Base-by-base conservation (phyloP, 2,113 vertebrate genomes). In the Shinisaurus crocodilurus region DNA sequence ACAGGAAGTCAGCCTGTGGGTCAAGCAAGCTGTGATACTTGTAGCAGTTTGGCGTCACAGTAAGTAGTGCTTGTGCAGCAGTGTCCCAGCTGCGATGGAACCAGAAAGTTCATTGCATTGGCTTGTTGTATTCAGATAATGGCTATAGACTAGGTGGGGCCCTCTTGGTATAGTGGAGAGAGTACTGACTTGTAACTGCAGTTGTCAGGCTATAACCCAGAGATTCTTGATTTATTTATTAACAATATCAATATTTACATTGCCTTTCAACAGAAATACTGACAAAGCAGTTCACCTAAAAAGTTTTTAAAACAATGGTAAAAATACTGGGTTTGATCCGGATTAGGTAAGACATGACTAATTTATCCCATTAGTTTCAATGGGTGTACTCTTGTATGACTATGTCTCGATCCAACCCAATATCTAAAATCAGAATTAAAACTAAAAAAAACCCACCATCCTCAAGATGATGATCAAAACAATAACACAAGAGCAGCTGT, bases 1-100 rank as follows among this genome's bases (percentile, higher is more conserved):
- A 81, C 74, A 89, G 90, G 79, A 93, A 18, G 7, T 70, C 16
- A 75, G 79, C 69, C 2, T 92, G 63, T 90, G 90, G 40, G 34
- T 89, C 32, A 81, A 88, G 57, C 29, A 88, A 88, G 80, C 63
- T 91, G 77, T 75, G 16, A 18, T 91, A n/a, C 43, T 91, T 43
- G 9, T 84, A 90, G 43, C 87, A 1, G 0, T 40, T 91, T 91
- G 72, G 72, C 45, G 84, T 75, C 37, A 23, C 88, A 90, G 29
- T 60, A 12, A 82, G 40, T 25, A 27, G 50, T 10, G 20, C 29
- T 72, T 60, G 20, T 86, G 63, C 77, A 89, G 87, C 84, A 91
- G 3, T 54, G 16, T 48, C 88, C 2, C 34, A 89, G 85, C 72
- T 91, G 77, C 86, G 54, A 37, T 74, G 81, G 23, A 91, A 65